phyloP scores from a whole-genome alignment of 1,140 invertebrate species.

The Rhopalosiphum maidis region DNA sequence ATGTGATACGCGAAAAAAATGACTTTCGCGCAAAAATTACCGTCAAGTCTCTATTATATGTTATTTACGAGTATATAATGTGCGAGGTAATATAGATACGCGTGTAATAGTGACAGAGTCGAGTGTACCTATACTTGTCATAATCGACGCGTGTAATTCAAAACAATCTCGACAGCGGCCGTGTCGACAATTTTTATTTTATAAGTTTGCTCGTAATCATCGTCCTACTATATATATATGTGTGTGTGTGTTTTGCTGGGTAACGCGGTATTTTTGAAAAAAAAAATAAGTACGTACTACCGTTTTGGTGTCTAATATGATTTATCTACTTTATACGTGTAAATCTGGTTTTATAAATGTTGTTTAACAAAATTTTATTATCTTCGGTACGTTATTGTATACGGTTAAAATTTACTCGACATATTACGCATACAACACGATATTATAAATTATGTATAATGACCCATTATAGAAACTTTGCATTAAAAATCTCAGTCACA shows the following conservation, averaged over 20 bases:
- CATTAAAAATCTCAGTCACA: too few species aligned
- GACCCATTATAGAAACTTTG: too few species aligned
- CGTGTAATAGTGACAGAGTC: neutral
- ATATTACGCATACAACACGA: too few species aligned
- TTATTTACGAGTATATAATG: neutral
- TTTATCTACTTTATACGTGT: neutral
- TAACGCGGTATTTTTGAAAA: neutral
- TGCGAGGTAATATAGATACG: neutral
- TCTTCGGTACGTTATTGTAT: neutral
- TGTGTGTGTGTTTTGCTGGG: neutral
- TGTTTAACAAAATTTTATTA: too few species aligned
- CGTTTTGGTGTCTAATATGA: neutral
- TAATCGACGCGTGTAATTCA: neutral
- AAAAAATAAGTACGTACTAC: too few species aligned
- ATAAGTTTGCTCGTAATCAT: neutral
- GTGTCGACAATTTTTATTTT: neutral
- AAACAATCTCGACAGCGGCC: neutral
- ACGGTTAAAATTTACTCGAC: too few species aligned
- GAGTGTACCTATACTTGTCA: neutral
- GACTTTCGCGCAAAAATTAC: conserved; percentile 12
- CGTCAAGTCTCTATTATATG: neutral
- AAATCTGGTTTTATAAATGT: neutral
- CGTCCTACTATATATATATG: neutral
- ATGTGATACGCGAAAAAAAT: neutral
- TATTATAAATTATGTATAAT: too few species aligned